Conservation (phyloP, 2,888 invertebrate genomes). For the Aquatica leii region DNA sequence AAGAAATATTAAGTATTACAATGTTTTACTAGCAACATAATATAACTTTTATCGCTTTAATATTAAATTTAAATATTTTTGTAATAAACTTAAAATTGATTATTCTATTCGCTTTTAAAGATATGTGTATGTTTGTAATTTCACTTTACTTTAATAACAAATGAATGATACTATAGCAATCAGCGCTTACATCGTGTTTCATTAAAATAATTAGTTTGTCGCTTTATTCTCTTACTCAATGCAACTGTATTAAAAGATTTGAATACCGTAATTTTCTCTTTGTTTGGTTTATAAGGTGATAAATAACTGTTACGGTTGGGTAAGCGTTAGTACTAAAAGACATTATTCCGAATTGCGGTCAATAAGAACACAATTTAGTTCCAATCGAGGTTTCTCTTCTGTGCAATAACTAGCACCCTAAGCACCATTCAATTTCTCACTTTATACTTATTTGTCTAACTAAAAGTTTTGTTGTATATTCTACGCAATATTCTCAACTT, state of each 20-base stretch:
- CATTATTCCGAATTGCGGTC: conserved; percentile 26
- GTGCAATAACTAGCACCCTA: conserved; percentile 18
- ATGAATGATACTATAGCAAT: no score
- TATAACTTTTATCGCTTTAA: no score
- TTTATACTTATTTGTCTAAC: conserved; percentile 23
- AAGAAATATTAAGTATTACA: no score
- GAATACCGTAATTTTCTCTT: conserved; percentile 4
- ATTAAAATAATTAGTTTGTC: background rate
- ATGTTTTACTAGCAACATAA: no score
- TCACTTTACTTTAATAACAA: no score
- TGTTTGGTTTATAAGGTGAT: conserved; percentile 24
- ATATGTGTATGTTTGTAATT: no score
- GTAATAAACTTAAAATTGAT: no score
- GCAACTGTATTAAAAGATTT: background rate
- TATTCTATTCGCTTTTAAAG: no score
- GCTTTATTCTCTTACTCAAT: background rate
- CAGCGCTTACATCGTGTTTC: no score
- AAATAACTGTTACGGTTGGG: conserved; percentile 20
- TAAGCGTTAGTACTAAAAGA: conserved; percentile 28
- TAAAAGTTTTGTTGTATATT: conserved; percentile 5
- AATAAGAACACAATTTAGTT: conserved; percentile 32
- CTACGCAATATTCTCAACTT: background rate
- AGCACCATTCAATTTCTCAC: conserved; percentile 19
- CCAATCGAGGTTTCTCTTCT: conserved; percentile 23
- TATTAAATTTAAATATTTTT: no score